Base-by-base conservation (phyloP, 2,797 vertebrate species). In the Novumbra hubbsi region DNA sequence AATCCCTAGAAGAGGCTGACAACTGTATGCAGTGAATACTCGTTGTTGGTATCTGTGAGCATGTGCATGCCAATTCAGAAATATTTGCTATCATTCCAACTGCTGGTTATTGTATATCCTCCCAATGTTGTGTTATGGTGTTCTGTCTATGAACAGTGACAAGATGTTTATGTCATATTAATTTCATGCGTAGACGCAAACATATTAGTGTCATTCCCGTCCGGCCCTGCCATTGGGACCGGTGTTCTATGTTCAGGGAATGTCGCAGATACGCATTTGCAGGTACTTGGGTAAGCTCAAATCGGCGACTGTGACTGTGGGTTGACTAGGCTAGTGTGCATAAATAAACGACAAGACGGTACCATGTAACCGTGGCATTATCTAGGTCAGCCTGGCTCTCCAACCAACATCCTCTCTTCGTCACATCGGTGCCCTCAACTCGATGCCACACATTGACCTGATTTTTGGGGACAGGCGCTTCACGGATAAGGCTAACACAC, bases 401-500 rank as follows among this genome's bases (percentile, higher is more conserved):
- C 64, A 77, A 73, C 72, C 66, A 64, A 2, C 71, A 72, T 72
- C 63, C 76, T 73, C 65, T 48, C 19, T 70, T 75, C 71, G 76
- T 73, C 77, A 76, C 70, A 48, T 49, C 73, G 71, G 72, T 16
- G 68, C 71, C 63, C 76, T 65, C 41, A 6, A 75, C 73, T 78
- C n/a, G 27, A 70, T 82, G 80, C 82, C 77, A 79, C 78, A 79
- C 76, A 67, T n/a, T 81, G 85, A 87, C 60, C 88, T 85, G 86
- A 87, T 86, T 88, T 77, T 70, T 71, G 80, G 69, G 66, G 64
- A 52, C 76, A 69, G 27, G 76, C 57, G 52, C 72, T 63, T 62
- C 72, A 78, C 70, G 21, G 50, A 68, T 34, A 75, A 65, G 62
- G 60, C 71, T 72, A 28, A 57, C 34, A 30, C 45, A 24, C 12